Evolutionary conservation across 2,888 invertebrate genomes (phyloP).

Genomic region (Leptinotarsa juncta): DNA sequence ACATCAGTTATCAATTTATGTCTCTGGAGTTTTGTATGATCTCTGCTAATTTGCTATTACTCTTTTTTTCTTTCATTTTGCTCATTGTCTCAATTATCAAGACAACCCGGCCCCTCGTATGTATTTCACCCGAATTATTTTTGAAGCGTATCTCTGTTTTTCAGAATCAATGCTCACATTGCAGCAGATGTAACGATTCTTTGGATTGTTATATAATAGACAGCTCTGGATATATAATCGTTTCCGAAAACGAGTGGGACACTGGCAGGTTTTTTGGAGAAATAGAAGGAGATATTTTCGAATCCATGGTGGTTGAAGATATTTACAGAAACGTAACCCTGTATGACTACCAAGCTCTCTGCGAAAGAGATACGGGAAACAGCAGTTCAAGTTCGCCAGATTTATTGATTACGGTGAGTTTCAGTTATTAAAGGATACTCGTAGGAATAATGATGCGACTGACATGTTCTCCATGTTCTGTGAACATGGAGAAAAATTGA

Average conservation of each 20-base stretch:
- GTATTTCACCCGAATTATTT: not conserved
- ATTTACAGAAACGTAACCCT: slow-evolving; percentile 82
- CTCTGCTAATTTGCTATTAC: no score
- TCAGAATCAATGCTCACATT: slow-evolving; percentile 66
- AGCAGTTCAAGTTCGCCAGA: slow-evolving; percentile 56
- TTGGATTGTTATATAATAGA: slow-evolving; percentile 91
- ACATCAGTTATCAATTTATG: no score
- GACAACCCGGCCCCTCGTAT: no score
- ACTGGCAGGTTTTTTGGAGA: slow-evolving; percentile 90
- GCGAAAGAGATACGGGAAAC: slow-evolving; percentile 66
- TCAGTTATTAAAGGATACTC: not conserved
- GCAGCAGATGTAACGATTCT: slow-evolving; percentile 71
- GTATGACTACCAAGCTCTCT: slow-evolving; percentile 88
- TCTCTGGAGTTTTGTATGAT: no score
- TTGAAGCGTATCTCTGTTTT: slow-evolving; percentile 36
- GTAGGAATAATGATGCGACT: no score
- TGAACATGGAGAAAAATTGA: no score
- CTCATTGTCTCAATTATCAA: no score
- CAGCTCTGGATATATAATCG: slow-evolving; percentile 88
- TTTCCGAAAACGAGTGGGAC: slow-evolving; percentile 73
- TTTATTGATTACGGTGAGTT: slow-evolving; percentile 60
- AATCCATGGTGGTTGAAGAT: slow-evolving; percentile 76
- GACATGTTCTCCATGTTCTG: no score
- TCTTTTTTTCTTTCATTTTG: no score
- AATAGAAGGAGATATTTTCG: slow-evolving; percentile 81